Conservation (phyloP, 2,113 vertebrate genomes). For the Microtus pennsylvanicus region DNA sequence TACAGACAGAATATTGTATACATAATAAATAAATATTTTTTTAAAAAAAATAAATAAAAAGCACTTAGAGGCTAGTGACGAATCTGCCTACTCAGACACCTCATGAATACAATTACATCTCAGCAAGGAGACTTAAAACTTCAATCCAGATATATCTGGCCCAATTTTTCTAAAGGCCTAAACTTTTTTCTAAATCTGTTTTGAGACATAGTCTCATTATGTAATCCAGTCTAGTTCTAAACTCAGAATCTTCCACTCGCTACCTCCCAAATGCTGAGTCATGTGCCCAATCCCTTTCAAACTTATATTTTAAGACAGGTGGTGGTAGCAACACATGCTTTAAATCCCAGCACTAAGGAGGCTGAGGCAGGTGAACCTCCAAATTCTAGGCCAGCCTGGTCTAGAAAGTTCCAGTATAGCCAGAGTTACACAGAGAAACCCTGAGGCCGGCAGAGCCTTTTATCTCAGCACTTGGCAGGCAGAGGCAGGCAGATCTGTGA, state of each 20-base stretch:
- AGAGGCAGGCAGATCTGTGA: too few relatives aligned
- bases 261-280: neutral
- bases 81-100: neutral
- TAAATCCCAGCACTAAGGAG: neutral
- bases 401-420: neutral
- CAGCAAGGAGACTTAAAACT: neutral
- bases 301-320: neutral
- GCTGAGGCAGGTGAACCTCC: neutral
- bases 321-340: too few relatives aligned
- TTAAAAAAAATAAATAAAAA: neutral
- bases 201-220: neutral
- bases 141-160: neutral
- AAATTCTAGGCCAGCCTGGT: neutral
- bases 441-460: too few relatives aligned
- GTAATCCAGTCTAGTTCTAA: neutral
- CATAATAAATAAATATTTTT: too few relatives aligned
- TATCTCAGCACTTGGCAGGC: too few relatives aligned
- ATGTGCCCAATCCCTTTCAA: neutral
- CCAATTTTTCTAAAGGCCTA: neutral
- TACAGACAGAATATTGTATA: too few relatives aligned
- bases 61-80: neutral
- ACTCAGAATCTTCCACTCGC: neutral
- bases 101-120: neutral
- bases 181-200: neutral
- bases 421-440: neutral